Base-by-base conservation (phyloP, 2,888 invertebrate species). In the Thera britannica region DNA sequence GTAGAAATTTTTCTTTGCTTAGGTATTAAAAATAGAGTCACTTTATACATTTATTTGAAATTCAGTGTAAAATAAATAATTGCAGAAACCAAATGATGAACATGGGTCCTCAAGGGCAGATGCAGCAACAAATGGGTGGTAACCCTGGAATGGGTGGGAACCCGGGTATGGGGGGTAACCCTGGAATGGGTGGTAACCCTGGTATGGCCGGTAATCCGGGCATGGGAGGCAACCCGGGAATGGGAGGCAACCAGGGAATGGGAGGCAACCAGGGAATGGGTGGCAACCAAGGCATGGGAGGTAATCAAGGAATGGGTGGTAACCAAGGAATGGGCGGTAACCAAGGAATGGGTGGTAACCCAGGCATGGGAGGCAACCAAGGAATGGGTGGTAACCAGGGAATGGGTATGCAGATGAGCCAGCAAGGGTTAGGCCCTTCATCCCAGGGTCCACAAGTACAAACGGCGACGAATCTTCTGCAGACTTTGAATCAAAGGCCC, bases 401-500 rank as follows among this genome's bases (percentile, higher is more conserved):
- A 1, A 81, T 91, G 78, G 90, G 91, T 0, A 88, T 93, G 88
- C 93, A 92, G 72, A 91, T 94, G 90, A 89, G 89, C 11, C 70
- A 70, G 0, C 92, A 92, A 75, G 92, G 41, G 41, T 7, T 41
- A 41, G 41, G 92, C 2, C 87, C 89, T 34, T 70, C 70, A 7
- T 94, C 94, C 0, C 94, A 95, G 85, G 93, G 93, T 0, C 90
- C 91, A 0, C 94, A 95, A 79, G 87, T 90, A 0, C 94, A 94
- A 72, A 91, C 96, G 0, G 96, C 96, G 0, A 95, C 96, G 0
- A 96, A 96, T 83, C 85, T 97, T 38, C 90, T 97, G 2, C 97
- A 97, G 87, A 96, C 96, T 0, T 87, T 97, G 49, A 97, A 96
- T 79, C 96, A 96, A 74, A 92, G 96, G 34, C 96, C 84, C 46